phyloP scores from a whole-genome alignment of 1,140 invertebrate genomes.

The Cotesia chilonis region DNA sequence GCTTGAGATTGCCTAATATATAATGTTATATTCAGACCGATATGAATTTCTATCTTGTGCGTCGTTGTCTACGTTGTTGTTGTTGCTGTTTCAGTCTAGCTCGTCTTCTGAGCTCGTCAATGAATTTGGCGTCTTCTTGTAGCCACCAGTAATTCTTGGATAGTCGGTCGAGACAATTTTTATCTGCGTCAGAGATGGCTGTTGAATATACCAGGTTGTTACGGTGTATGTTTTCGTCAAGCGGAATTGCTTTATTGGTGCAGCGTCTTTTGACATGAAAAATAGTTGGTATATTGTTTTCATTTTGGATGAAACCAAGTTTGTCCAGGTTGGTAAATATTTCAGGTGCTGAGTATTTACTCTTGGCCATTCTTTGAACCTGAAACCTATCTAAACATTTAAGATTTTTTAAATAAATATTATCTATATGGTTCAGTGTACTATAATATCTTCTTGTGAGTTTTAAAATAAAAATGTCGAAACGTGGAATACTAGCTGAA shows the following conservation, averaged over 20 bases:
- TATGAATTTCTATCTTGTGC: background rate
- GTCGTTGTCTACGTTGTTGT: too few relatives aligned
- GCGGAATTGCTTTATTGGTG: conserved; percentile 5
- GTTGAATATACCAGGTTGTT: conserved; percentile 3
- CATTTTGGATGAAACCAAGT: conserved; percentile 9
- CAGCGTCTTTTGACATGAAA: conserved; percentile 12
- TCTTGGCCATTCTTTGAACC: too few relatives aligned
- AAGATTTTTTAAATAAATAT: too few relatives aligned
- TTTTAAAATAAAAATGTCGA: too few relatives aligned
- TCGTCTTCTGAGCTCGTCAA: conserved; percentile 13
- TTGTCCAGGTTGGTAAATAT: conserved; percentile 1
- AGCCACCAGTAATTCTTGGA: conserved; percentile 25
- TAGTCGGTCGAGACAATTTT: background rate
- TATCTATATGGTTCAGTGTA: too few relatives aligned
- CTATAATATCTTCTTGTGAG: too few relatives aligned
- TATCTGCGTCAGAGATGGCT: background rate
- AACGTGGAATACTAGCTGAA: too few relatives aligned
- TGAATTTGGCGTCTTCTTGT: background rate
- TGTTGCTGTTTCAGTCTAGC: background rate
- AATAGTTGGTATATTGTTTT: conserved; percentile 2
- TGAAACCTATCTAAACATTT: too few relatives aligned
- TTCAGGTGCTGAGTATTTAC: background rate
- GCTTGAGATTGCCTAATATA: too few relatives aligned
- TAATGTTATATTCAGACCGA: too few relatives aligned
- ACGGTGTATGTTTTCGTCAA: background rate